phyloP scores from a whole-genome alignment of 2,888 invertebrate species.

The Pachydiplax longipennis region DNA sequence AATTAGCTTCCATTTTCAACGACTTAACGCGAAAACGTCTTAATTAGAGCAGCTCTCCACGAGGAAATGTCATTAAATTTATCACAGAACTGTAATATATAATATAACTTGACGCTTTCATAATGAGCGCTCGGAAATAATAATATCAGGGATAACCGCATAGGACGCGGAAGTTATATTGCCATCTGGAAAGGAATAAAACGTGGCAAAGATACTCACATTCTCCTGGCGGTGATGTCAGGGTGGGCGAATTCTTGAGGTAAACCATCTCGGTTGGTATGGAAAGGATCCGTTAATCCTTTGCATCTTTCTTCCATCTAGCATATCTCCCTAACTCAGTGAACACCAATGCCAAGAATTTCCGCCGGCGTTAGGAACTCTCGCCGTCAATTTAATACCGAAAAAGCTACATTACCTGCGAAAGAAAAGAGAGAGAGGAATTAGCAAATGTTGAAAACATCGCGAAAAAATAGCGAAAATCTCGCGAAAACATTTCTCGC shows the following conservation, averaged over 20 bases:
- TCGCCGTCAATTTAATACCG: not conserved
- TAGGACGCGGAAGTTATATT: not conserved
- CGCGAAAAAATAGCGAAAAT: not conserved
- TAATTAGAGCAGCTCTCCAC: not conserved
- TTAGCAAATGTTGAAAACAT: not conserved
- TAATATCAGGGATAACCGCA: not conserved
- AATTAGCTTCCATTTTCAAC: not conserved
- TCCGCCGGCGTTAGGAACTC: not conserved
- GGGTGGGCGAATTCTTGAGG: not conserved
- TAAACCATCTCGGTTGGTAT: not conserved
- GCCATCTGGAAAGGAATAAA: no score
- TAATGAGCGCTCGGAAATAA: not conserved
- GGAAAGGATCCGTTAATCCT: not conserved
- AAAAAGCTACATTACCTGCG: not conserved
- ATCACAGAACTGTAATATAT: not conserved
- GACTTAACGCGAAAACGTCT: not conserved
- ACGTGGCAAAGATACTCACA: not conserved
- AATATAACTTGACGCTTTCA: not conserved
- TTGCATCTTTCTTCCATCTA: not conserved
- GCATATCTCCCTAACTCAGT: not conserved
- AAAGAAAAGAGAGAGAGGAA: not conserved
- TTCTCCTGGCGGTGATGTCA: not conserved
- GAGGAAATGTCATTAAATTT: not conserved
- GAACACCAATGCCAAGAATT: conserved; percentile 1
- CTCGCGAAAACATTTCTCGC: no score